phyloP scores from a whole-genome alignment of 2,797 vertebrate genomes.

The Setipinna tenuifilis region DNA sequence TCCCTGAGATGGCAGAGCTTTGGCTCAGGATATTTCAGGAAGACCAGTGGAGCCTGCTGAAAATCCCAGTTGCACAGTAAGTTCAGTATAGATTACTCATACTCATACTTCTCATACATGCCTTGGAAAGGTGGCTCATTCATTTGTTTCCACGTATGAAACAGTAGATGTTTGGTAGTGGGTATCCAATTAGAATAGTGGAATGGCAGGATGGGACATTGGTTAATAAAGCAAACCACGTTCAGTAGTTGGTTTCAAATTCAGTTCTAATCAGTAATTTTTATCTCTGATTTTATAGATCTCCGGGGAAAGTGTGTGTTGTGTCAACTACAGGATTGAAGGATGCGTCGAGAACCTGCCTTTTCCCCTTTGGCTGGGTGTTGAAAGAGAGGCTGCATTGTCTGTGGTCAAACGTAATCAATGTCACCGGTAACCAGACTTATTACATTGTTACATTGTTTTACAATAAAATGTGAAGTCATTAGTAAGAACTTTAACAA shows the following conservation, averaged over 20 bases:
- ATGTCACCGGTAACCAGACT: constrained; percentile 36
- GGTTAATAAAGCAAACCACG: too few relatives aligned
- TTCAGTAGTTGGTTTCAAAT: too few relatives aligned
- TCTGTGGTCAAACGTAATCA: constrained; percentile 38
- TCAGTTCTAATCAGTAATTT: background rate
- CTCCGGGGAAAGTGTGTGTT: constrained; percentile 31
- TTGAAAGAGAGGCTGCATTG: constrained; percentile 45
- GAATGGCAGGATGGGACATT: too few relatives aligned
- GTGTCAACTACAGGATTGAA: constrained; percentile 36
- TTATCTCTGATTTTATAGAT: constrained; percentile 28
- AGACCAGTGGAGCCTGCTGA: constrained; percentile 46
- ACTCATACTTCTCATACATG: too few relatives aligned
- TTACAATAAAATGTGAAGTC: too few relatives aligned
- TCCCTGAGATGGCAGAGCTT: constrained; percentile 29
- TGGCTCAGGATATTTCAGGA: constrained; percentile 55
- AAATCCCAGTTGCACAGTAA: constrained; percentile 45
- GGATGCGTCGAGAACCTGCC: constrained; percentile 29
- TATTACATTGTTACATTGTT: background rate
- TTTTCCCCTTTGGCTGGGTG: constrained; percentile 50
- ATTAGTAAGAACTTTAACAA: too few relatives aligned
- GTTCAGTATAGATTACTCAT: background rate
- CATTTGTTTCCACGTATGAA: too few relatives aligned
- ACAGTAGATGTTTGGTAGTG: too few relatives aligned
- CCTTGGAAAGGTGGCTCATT: too few relatives aligned
- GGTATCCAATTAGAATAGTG: too few relatives aligned